Percentiles rank a stretch among this genome's conserved stretches.
These are phyloP conservation scores for Odocoileus virginianus DNA, from an alignment of 2,113 vertebrate species.

Conservation along the genomic window DNA sequence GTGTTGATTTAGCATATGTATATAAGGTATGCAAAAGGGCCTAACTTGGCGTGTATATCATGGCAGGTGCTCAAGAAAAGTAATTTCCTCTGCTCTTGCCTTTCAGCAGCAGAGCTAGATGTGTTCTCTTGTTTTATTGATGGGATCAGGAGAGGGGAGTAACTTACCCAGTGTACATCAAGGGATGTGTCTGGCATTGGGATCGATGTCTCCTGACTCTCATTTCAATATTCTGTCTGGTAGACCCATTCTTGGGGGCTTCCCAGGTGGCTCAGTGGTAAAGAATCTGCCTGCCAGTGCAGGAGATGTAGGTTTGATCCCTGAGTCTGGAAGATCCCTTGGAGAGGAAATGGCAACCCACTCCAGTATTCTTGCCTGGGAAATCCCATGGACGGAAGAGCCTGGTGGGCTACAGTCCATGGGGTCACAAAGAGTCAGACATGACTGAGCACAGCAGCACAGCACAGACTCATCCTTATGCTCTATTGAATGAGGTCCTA, in stretches of 20 bases:
- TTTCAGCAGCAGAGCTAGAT: neutral
- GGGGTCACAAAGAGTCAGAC: neutral
- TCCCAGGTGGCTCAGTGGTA: neutral
- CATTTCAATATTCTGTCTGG: neutral
- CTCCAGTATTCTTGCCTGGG: neutral
- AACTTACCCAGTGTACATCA: neutral
- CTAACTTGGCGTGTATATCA: neutral
- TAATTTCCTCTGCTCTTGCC: slow-evolving; percentile 6
- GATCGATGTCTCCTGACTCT: neutral
- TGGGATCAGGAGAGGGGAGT: neutral
- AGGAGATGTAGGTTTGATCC: neutral
- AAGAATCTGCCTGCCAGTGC: neutral
- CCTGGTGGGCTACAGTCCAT: neutral
- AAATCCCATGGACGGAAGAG: neutral
- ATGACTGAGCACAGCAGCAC: neutral
- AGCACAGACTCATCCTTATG: neutral
- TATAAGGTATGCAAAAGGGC: neutral
- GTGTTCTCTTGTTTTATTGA: slow-evolving; percentile 3
- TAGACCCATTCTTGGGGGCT: neutral
- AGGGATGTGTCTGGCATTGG: neutral
- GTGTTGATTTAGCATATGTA: neutral
- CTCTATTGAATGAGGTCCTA: neutral
- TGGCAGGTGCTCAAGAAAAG: neutral
- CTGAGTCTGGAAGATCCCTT: neutral
- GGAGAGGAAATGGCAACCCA: neutral